Conservation (phyloP, 2,113 vertebrate species). For the Bolborhynchus lineola region DNA sequence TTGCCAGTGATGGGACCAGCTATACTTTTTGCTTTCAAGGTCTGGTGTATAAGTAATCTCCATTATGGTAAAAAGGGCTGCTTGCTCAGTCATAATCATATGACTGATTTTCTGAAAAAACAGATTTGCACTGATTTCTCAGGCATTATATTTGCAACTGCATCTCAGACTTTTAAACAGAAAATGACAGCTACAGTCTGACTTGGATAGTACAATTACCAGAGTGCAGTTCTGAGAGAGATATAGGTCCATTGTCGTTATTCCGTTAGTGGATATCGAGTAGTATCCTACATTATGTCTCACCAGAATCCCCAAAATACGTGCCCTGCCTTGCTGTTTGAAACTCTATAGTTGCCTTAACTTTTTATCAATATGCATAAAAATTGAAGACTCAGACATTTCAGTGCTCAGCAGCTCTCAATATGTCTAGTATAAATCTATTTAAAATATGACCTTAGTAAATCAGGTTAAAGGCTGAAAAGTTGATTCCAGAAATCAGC, state of each 20-base stretch:
- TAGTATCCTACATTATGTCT: too few relatives aligned
- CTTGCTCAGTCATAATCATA: not conserved
- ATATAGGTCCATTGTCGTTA: not conserved
- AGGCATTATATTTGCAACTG: not conserved
- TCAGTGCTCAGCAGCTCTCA: not conserved
- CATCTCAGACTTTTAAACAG: not conserved
- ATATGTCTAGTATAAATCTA: not conserved
- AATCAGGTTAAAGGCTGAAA: not conserved
- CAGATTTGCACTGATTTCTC: not conserved
- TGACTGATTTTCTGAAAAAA: not conserved
- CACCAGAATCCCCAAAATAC: not conserved
- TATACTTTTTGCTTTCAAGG: not conserved
- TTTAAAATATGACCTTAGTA: not conserved
- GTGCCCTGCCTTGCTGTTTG: not conserved
- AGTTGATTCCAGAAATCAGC: not conserved
- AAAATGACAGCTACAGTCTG: not conserved
- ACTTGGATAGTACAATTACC: not conserved
- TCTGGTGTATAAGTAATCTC: not conserved
- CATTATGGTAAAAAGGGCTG: not conserved
- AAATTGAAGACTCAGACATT: not conserved
- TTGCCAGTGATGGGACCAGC: not conserved
- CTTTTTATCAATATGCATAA: not conserved
- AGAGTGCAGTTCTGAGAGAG: not conserved
- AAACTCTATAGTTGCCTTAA: not conserved
- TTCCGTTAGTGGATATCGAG: not conserved